These are phyloP conservation scores for Limosa lapponica DNA, from an alignment of 2,797 vertebrate species.

Conservation along the genomic window DNA sequence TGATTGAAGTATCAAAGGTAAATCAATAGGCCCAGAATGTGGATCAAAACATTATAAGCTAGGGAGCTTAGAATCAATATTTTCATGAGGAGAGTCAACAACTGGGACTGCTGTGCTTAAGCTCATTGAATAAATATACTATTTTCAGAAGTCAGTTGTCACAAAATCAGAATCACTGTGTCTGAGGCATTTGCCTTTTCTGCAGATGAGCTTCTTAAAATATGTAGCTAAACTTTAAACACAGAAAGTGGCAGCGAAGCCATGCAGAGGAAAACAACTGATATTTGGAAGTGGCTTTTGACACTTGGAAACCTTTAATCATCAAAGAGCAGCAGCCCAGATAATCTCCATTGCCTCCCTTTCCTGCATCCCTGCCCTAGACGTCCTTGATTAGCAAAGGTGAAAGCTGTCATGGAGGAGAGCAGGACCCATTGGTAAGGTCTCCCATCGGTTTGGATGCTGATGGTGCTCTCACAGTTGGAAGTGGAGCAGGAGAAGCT, in stretches of 20 bases:
- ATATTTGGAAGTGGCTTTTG: neutral
- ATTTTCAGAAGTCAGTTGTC: constrained; percentile 39
- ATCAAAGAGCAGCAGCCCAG: neutral
- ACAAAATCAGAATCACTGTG: neutral
- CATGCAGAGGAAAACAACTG: neutral
- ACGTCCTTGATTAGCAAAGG: neutral
- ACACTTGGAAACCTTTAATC: neutral
- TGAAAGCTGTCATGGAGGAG: neutral
- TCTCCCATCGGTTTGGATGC: neutral
- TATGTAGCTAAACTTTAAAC: neutral
- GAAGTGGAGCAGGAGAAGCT: neutral
- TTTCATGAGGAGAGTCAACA: constrained; percentile 53
- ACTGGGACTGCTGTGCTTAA: neutral
- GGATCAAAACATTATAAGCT: constrained; percentile 57
- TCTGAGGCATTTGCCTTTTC: neutral
- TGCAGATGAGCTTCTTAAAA: neutral
- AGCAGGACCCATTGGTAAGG: neutral
- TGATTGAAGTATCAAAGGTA: constrained; percentile 62
- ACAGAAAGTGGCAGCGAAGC: neutral
- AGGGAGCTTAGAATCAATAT: constrained; percentile 64
- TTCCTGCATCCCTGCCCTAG: neutral
- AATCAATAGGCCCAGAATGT: constrained; percentile 44
- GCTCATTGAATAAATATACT: constrained; percentile 42
- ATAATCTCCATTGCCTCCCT: neutral
- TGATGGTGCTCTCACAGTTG: neutral